These are phyloP conservation scores for Papilio machaon DNA, from an alignment of 1,140 invertebrate genomes.

Conservation along the genomic window DNA sequence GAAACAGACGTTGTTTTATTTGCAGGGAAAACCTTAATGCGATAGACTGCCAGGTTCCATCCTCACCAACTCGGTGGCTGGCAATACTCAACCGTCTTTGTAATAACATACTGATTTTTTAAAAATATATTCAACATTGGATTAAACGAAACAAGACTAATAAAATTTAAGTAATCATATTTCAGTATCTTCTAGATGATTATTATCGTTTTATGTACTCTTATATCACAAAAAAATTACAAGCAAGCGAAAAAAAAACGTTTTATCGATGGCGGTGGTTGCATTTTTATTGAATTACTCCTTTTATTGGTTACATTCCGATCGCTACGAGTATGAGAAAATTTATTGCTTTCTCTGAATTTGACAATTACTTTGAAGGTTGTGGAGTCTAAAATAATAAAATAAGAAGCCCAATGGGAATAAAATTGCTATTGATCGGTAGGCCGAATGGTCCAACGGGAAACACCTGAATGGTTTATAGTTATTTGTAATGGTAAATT, in stretches of 20 bases:
- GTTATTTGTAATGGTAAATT: not conserved
- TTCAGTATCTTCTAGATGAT: not conserved
- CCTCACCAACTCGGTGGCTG: no score
- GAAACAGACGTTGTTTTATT: not conserved
- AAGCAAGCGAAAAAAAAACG: conserved; percentile 18
- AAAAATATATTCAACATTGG: no score
- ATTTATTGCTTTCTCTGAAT: conserved; percentile 1
- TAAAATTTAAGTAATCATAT: not conserved
- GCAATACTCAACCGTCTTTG: no score
- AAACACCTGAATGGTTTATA: no score
- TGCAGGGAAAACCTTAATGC: not conserved
- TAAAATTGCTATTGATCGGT: no score
- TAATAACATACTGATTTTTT: no score
- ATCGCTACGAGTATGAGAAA: not conserved
- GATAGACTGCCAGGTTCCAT: no score
- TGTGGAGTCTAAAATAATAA: not conserved
- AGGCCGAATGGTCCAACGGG: no score
- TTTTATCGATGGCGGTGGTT: conserved; percentile 24
- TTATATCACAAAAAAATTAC: conserved; percentile 20
- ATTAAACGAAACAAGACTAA: not conserved
- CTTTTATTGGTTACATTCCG: conserved; percentile 29
- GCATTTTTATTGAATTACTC: conserved; percentile 35
- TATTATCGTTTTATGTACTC: not conserved
- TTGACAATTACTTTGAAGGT: not conserved
- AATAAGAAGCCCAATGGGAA: no score